These are phyloP conservation scores for Sarcophaga carnaria DNA, from an alignment of 2,888 invertebrate species.

Conservation along the genomic window DNA sequence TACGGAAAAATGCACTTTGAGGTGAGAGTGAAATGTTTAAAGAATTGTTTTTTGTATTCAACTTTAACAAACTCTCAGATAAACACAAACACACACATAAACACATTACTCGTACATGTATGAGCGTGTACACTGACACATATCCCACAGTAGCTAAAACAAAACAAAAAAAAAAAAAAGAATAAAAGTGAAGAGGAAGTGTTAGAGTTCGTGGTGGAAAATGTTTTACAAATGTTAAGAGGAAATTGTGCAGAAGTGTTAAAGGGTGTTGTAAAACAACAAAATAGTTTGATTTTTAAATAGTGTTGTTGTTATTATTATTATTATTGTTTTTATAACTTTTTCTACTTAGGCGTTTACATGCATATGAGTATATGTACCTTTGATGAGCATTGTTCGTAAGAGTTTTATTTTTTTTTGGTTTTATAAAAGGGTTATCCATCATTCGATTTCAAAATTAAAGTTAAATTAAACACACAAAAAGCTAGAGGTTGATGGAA, in stretches of 20 bases:
- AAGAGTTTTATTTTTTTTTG: conserved; percentile 23
- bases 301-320: not conserved
- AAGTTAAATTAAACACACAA: no score
- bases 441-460: no score
- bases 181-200: no score
- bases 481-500: no score
- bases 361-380: not conserved
- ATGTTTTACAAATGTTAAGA: conserved; percentile 49
- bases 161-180: no score
- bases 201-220: not conserved
- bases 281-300: not conserved
- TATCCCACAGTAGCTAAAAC: no score
- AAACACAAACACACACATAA: not conserved
- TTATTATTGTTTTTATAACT: not conserved
- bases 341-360: not conserved
- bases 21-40: conserved; percentile 42
- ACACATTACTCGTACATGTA: not conserved
- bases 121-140: not conserved
- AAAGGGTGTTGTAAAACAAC: conserved; percentile 15
- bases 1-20: conserved; percentile 64
- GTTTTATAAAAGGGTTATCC: conserved; percentile 14
- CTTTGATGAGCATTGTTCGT: not conserved
- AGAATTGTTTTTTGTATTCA: not conserved
- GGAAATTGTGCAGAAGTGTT: conserved; percentile 61
- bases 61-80: no score